Conservation (phyloP, 2,797 vertebrate species). For the Anguilla pacifica region DNA sequence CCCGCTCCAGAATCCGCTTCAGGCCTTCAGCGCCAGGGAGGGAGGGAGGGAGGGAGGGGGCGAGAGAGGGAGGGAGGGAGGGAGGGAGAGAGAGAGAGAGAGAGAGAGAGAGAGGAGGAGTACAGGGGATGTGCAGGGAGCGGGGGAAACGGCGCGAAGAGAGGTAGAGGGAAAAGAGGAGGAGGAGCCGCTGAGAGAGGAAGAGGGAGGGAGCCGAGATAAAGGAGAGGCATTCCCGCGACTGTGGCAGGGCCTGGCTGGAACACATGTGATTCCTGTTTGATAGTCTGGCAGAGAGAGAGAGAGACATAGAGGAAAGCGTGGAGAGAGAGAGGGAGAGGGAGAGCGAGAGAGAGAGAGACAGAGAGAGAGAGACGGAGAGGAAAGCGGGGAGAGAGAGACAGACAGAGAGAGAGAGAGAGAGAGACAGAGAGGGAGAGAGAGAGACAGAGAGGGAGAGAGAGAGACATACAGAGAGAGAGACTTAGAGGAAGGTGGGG, state of each 20-base stretch:
- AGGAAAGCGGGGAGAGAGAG: constrained; percentile 6
- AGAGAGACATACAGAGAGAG: not conserved
- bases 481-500: not conserved
- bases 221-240: not conserved
- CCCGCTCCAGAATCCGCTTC: not conserved
- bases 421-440: not conserved
- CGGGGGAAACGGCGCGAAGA: not conserved
- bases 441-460: too few relatives aligned
- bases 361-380: too few relatives aligned
- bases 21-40: not conserved
- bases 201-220: constrained; percentile 14
- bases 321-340: not conserved
- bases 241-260: constrained; percentile 21
- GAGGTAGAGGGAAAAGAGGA: constrained; percentile 18
- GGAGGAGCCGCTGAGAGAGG: not conserved
- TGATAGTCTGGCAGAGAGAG: constrained; percentile 18
- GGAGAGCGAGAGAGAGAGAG: too few relatives aligned
- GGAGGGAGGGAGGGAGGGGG: not conserved
- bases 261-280: constrained; percentile 40
- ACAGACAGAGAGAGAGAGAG: too few relatives aligned
- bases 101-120: not conserved
- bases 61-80: not conserved
- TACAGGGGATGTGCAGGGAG: not conserved
- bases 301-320: too few relatives aligned
- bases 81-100: not conserved